A percentile compares a stretch with the other conserved stretches of the same genome.
phyloP scores from a whole-genome alignment of 2,113 vertebrate species.

The Heterotis niloticus region DNA sequence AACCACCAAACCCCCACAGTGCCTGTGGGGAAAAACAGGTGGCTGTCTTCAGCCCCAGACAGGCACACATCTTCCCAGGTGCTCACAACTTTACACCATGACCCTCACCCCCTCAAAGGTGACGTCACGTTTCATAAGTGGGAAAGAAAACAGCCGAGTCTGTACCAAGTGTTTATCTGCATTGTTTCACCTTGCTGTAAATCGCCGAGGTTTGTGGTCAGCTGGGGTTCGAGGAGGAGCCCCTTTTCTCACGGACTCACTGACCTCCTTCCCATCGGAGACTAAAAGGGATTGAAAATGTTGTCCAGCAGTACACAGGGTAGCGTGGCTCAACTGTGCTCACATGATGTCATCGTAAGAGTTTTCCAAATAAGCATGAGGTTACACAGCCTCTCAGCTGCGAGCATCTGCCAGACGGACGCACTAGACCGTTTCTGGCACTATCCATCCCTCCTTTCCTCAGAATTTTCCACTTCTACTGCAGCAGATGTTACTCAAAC shows the following conservation, averaged over 20 bases:
- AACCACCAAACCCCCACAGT: neutral
- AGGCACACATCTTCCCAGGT: neutral
- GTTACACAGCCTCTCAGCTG: slow-evolving; percentile 27
- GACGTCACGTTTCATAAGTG: slow-evolving; percentile 14
- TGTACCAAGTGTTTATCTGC: slow-evolving; percentile 22
- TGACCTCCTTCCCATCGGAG: neutral
- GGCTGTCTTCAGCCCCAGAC: neutral
- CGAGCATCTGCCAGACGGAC: neutral
- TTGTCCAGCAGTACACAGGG: slow-evolving; percentile 15
- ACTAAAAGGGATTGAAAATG: too few species aligned
- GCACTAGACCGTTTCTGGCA: slow-evolving; percentile 34
- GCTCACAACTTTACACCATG: neutral
- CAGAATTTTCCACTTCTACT: slow-evolving; percentile 24
- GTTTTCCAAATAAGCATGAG: slow-evolving; percentile 41
- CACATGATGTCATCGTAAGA: slow-evolving; percentile 44
- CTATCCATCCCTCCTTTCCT: slow-evolving; percentile 23
- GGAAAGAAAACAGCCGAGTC: slow-evolving; percentile 25
- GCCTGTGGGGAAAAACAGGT: neutral
- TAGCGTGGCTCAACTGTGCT: slow-evolving; percentile 29
- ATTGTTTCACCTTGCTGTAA: slow-evolving; percentile 30
- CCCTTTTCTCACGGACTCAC: neutral
- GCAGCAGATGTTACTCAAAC: slow-evolving; percentile 36
- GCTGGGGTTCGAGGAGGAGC: slow-evolving; percentile 8
- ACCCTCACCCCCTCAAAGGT: neutral
- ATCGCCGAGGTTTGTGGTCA: slow-evolving; percentile 34